Conservation (phyloP, 2,797 vertebrate species). For the Choloepus didactylus region DNA sequence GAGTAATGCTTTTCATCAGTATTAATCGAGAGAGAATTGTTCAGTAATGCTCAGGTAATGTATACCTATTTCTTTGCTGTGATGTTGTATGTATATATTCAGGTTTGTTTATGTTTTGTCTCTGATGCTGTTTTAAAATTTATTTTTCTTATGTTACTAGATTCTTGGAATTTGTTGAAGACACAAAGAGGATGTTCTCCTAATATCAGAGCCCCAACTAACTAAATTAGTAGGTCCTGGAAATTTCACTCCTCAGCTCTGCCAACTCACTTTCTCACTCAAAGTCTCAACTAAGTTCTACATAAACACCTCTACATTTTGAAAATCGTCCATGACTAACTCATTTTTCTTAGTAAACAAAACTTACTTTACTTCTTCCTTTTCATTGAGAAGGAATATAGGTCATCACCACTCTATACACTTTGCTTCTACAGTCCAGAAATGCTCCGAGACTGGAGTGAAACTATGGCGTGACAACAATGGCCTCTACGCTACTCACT, state of each 20-base stretch:
- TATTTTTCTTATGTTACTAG: background rate
- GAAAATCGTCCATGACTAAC: background rate
- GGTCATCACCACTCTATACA: background rate
- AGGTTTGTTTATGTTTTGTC: background rate
- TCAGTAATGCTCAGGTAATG: background rate
- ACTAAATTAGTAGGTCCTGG: background rate
- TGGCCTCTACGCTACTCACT: background rate
- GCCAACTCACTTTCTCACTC: slow-evolving; percentile 26
- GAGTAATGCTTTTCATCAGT: background rate
- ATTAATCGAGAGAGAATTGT: slow-evolving; percentile 14
- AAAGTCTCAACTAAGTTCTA: background rate
- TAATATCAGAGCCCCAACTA: background rate
- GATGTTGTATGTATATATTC: background rate
- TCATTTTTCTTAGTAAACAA: slow-evolving; percentile 26
- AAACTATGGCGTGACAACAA: background rate
- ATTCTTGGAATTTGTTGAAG: slow-evolving; percentile 39
- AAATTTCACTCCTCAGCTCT: slow-evolving; percentile 44
- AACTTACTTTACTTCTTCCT: background rate
- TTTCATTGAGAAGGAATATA: background rate
- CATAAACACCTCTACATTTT: background rate
- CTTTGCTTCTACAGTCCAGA: background rate
- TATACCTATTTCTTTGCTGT: background rate
- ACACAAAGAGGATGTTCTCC: background rate
- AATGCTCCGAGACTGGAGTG: background rate
- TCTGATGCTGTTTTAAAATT: background rate